phyloP scores from a whole-genome alignment of 1,140 invertebrate species.

The Bactericera cockerelli region DNA sequence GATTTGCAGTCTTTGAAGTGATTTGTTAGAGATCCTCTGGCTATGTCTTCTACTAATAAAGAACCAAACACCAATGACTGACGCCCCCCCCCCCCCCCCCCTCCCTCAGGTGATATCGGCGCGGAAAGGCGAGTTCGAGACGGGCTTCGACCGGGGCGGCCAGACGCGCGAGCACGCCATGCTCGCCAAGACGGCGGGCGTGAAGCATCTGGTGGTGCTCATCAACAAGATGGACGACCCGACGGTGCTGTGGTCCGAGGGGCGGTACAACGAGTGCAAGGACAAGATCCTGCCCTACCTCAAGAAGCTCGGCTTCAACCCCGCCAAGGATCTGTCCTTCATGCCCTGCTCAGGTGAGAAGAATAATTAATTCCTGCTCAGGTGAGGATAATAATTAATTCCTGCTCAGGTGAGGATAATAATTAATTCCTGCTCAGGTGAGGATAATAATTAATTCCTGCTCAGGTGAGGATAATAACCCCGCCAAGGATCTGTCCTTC shows the following conservation, averaged over 20 bases:
- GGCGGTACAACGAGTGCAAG: constrained; percentile 53
- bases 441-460: too few relatives aligned
- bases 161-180: constrained; percentile 99
- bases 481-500: too few relatives aligned
- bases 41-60: too few relatives aligned
- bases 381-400: too few relatives aligned
- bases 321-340: constrained; percentile 93
- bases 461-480: too few relatives aligned
- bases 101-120: constrained; percentile 78
- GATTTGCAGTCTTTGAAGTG: too few relatives aligned
- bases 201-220: constrained; percentile 93
- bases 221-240: constrained; percentile 99
- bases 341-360: constrained; percentile 90
- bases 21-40: too few relatives aligned
- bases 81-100: too few relatives aligned
- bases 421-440: too few relatives aligned
- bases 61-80: too few relatives aligned
- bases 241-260: constrained; percentile 94
- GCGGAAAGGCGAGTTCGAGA: constrained; percentile 99
- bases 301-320: constrained; percentile 93
- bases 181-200: constrained; percentile 97
- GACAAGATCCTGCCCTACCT: constrained; percentile 77
- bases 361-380: too few relatives aligned
- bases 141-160: constrained; percentile 97
- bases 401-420: too few relatives aligned